A percentile compares a stretch with the other conserved stretches of the same genome.
These are phyloP conservation scores for Archegozetes longisetosus DNA, from an alignment of 1,140 invertebrate genomes.

Conservation along the genomic window DNA sequence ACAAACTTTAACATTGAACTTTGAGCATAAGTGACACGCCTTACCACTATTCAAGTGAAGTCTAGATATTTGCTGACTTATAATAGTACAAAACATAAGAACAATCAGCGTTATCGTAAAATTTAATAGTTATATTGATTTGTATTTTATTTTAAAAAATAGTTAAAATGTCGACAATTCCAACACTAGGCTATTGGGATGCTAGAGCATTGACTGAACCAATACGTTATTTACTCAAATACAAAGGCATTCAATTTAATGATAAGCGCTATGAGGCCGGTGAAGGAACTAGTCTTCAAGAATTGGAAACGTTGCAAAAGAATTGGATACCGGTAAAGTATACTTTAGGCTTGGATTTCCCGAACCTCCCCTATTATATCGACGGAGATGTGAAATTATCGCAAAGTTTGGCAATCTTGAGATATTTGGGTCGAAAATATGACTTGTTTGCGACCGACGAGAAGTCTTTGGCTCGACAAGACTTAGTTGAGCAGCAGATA, in stretches of 20 bases:
- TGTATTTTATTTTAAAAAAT: too few relatives aligned
- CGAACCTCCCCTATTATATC: constrained; percentile 25
- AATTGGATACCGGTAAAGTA: constrained; percentile 26
- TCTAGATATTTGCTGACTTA: too few relatives aligned
- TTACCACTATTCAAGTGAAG: too few relatives aligned
- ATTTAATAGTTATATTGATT: too few relatives aligned
- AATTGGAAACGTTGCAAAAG: constrained; percentile 17
- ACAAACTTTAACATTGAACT: too few relatives aligned
- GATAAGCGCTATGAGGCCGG: constrained; percentile 33
- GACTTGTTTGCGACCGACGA: constrained; percentile 27
- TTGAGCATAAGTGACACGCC: too few relatives aligned
- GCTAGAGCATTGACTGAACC: constrained; percentile 45
- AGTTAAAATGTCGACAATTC: constrained; percentile 7
- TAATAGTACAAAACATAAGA: too few relatives aligned
- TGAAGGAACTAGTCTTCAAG: neutral
- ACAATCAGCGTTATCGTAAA: too few relatives aligned
- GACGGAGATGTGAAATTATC: constrained; percentile 21
- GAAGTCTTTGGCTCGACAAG: constrained; percentile 30
- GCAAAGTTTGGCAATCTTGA: constrained; percentile 34
- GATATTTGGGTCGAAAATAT: constrained; percentile 31
- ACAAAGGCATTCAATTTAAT: constrained; percentile 48
- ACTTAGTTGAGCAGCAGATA: constrained; percentile 32
- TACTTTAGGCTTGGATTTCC: constrained; percentile 26
- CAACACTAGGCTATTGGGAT: constrained; percentile 27
- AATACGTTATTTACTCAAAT: constrained; percentile 50